Conservation (phyloP, 1,140 invertebrate species). For the Drosophila aff. region DNA sequence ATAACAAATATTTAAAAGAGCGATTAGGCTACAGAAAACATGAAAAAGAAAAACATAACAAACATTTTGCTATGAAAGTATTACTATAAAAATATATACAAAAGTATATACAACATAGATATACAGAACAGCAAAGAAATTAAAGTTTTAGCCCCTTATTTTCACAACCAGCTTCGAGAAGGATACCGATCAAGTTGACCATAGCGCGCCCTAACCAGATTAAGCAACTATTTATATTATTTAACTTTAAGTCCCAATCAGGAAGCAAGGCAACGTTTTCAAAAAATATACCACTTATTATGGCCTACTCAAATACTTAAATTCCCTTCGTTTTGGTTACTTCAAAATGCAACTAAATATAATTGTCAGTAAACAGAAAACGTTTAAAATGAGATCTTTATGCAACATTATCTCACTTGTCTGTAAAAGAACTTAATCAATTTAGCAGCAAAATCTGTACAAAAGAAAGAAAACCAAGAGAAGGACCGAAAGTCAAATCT, state of each 20-base stretch:
- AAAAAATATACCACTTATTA: slow-evolving; percentile 55
- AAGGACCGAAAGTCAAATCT: slow-evolving; percentile 71
- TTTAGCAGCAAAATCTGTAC: slow-evolving; percentile 70
- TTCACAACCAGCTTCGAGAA: slow-evolving; percentile 53
- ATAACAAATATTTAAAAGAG: slow-evolving; percentile 54
- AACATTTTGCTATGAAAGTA: slow-evolving; percentile 70
- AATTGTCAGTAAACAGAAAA: slow-evolving; percentile 25
- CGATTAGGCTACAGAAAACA: slow-evolving; percentile 57
- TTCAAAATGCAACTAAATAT: slow-evolving; percentile 42
- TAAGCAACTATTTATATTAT: slow-evolving; percentile 47
- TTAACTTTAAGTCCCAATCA: slow-evolving; percentile 46
- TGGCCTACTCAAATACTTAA: slow-evolving; percentile 31
- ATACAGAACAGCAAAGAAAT: slow-evolving; percentile 46
- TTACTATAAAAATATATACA: slow-evolving; percentile 54
- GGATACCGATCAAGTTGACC: slow-evolving; percentile 54
- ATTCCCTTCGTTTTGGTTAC: slow-evolving; percentile 33
- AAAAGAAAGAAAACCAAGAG: slow-evolving; percentile 42
- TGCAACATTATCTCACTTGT: slow-evolving; percentile 53
- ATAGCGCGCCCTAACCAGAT: slow-evolving; percentile 62
- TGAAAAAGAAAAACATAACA: slow-evolving; percentile 18
- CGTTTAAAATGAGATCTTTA: slow-evolving; percentile 34
- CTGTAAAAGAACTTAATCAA: slow-evolving; percentile 61
- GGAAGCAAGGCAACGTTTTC: slow-evolving; percentile 31
- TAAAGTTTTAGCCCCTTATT: slow-evolving; percentile 57
- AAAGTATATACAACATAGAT: slow-evolving; percentile 51